phyloP scores from a whole-genome alignment of 2,888 invertebrate species.

The Digitonthophagus gazella region DNA sequence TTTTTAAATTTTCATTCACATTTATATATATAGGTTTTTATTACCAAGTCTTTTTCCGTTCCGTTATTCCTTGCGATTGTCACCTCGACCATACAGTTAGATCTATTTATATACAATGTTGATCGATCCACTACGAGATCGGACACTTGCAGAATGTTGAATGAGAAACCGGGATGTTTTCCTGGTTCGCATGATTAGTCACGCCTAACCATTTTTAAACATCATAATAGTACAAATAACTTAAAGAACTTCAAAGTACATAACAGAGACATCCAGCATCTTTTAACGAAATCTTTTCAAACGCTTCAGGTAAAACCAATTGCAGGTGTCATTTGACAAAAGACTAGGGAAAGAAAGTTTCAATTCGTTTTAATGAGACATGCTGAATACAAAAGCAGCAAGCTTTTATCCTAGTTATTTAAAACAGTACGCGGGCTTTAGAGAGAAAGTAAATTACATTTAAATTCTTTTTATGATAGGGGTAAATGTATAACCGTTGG shows the following conservation, averaged over 20 bases:
- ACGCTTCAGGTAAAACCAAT: background rate
- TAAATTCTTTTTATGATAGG: background rate
- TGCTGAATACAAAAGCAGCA: background rate
- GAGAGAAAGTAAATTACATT: background rate
- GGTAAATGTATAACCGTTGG: too few relatives aligned
- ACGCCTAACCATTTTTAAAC: background rate
- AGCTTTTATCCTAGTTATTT: background rate
- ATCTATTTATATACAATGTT: slow-evolving; percentile 10
- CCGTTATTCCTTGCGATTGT: background rate
- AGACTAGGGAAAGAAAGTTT: background rate
- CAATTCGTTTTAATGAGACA: background rate
- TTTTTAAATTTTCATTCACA: background rate
- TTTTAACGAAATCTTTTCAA: too few relatives aligned
- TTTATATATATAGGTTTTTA: background rate
- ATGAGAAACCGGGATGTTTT: background rate
- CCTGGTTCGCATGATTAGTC: background rate
- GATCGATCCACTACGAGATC: background rate
- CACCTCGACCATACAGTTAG: slow-evolving; percentile 5
- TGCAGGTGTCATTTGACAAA: background rate
- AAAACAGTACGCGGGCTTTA: background rate
- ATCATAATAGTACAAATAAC: background rate
- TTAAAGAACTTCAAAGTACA: too few relatives aligned
- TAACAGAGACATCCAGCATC: background rate
- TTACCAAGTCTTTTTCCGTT: background rate
- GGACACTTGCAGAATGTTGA: background rate